Base-by-base conservation (phyloP, 2,113 vertebrate genomes). In the Elgaria multicarinata region DNA sequence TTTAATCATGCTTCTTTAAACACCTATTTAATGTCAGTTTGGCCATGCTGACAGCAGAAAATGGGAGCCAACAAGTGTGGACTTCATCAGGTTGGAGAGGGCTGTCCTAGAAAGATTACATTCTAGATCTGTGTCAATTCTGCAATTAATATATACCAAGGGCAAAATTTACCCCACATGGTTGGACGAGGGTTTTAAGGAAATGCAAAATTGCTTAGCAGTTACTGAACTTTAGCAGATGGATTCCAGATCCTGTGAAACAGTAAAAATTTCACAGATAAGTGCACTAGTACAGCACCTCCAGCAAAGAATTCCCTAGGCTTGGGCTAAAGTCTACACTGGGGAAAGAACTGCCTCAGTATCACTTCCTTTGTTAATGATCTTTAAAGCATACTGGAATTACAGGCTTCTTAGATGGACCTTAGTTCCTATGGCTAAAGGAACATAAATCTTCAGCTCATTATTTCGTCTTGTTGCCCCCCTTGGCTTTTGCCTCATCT, bases 191-290 rank as follows among this genome's bases (percentile, higher is more conserved):
- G 14, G 31, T 71, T 71, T 71, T 4, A 64, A 91, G 80, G 64
- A 87, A 90, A 74, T 33, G 79, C 24, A 5, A 86, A 82, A 9
- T 76, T 87, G 18, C 18, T 71, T 71, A 62, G 13, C 18, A 6
- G n/a, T 46, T 87, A n/a, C 7, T 71, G 87, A 92, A 89, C 77
- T 81, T 66, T 46, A 91, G 76, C 88, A 92, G 62, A 18, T 50
- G 46, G 46, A 50, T 50, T 50, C 46, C n/a, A 8, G 71, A 71
- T 20, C 53, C 83, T 50, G 8, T 66, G 3, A 5, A 3, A 8
- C 84, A 91, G 69, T 91, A 74, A 50, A 91, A 89, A 88, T 86
- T 90, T 90, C 89, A 69, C 12, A 81, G 82, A 58, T 72, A 94
- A 89, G 28, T 0, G 46, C 74, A 77, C 91, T 82, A 88, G 72